phyloP scores from a whole-genome alignment of 2,113 vertebrate genomes.

The Ifrita kowaldi region DNA sequence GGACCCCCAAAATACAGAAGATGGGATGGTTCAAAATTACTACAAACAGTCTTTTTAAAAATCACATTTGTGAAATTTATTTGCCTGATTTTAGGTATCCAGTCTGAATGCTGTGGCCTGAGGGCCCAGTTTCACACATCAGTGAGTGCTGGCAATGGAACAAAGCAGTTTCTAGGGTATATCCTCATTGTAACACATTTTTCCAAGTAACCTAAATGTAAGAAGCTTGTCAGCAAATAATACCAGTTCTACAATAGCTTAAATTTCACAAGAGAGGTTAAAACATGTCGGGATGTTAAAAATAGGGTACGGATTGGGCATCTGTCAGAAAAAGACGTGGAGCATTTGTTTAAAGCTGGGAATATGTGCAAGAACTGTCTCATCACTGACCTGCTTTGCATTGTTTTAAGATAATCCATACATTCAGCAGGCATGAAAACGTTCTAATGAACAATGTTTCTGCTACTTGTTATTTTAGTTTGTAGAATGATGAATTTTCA shows the following conservation, averaged over 20 bases:
- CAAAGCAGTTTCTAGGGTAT: not conserved
- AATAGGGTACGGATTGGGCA: not conserved
- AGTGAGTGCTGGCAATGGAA: not conserved
- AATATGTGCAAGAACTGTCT: not conserved
- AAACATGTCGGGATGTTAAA: not conserved
- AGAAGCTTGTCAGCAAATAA: slow-evolving; percentile 14
- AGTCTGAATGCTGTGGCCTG: not conserved
- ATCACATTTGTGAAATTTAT: not conserved
- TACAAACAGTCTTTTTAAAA: not conserved
- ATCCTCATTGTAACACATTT: not conserved
- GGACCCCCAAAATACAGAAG: not conserved
- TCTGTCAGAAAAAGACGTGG: not conserved
- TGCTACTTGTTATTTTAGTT: not conserved
- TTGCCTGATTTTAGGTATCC: not conserved
- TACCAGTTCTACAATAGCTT: not conserved
- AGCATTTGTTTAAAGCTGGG: not conserved
- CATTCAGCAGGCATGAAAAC: not conserved
- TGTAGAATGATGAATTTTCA: not conserved
- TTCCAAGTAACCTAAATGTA: not conserved
- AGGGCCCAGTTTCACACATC: not conserved
- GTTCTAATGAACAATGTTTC: not conserved
- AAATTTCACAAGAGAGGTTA: not conserved
- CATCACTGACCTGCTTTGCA: not conserved
- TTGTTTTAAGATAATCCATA: not conserved
- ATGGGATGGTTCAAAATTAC: not conserved